These are phyloP conservation scores for Tryphoninae sp. DNA, from an alignment of 2,888 invertebrate species.

Conservation along the genomic window DNA sequence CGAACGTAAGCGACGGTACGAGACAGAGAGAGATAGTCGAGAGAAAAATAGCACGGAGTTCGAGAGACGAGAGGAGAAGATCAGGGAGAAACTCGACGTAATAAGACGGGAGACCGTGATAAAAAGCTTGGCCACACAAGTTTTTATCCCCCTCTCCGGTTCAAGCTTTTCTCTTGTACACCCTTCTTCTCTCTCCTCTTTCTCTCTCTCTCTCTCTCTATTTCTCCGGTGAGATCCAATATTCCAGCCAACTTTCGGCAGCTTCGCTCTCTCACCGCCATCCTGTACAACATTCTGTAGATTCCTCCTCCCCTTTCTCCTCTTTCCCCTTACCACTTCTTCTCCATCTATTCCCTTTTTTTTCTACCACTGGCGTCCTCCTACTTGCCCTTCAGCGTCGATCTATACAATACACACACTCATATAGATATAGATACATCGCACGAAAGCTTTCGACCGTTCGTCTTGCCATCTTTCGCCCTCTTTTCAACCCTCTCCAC, in stretches of 20 bases:
- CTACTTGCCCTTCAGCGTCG: slow-evolving; percentile 30
- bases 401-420: slow-evolving; percentile 1
- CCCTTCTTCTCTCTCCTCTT: background rate
- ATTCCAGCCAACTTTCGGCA: slow-evolving; percentile 58
- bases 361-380: background rate
- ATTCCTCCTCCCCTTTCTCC: slow-evolving; percentile 15
- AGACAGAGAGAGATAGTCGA: slow-evolving; percentile 8
- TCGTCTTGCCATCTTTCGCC: slow-evolving; percentile 15
- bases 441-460: slow-evolving; percentile 34
- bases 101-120: slow-evolving; percentile 56
- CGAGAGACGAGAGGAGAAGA: slow-evolving; percentile 18
- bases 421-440: slow-evolving; percentile 38
- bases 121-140: slow-evolving; percentile 54
- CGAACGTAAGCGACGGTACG: background rate
- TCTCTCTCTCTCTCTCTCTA: slow-evolving; percentile 16
- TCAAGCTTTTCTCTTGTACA: slow-evolving; percentile 23
- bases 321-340: background rate
- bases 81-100: slow-evolving; percentile 38
- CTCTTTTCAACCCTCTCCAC: slow-evolving; percentile 5
- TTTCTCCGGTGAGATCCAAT: slow-evolving; percentile 55
- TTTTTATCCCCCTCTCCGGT: slow-evolving; percentile 12
- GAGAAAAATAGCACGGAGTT: too few relatives aligned
- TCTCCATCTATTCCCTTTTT: slow-evolving; percentile 5
- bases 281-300: slow-evolving; percentile 39
- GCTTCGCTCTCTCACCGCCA: slow-evolving; percentile 27